Evolutionary conservation across 2,113 vertebrate genomes (phyloP).

Genomic region (Meleagris gallopavo): DNA sequence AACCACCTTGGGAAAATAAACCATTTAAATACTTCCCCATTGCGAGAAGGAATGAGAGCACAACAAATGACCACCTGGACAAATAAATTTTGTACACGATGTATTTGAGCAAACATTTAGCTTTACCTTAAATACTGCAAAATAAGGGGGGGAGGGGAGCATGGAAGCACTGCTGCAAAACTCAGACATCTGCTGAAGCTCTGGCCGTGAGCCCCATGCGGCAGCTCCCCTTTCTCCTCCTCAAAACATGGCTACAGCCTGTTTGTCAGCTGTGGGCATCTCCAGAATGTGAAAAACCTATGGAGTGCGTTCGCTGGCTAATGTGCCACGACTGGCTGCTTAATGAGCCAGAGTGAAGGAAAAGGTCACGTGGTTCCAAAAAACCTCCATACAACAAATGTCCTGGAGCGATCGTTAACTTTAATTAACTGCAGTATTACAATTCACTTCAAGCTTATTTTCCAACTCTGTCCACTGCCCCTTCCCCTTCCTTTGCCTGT

Average conservation of each 20-base stretch:
- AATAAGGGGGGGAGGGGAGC: not conserved
- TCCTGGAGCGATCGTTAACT: conserved; percentile 76
- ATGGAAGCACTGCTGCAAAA: not conserved
- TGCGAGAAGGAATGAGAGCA: conserved; percentile 40
- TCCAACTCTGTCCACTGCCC: conserved; percentile 42
- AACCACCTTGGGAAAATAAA: conserved; percentile 53
- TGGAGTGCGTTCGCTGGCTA: conserved; percentile 52
- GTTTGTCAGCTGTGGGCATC: conserved; percentile 35
- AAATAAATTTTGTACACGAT: conserved; percentile 36
- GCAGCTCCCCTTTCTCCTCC: not conserved
- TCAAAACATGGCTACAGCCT: not conserved
- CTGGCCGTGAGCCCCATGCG: not conserved
- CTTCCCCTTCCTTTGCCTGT: conserved; percentile 38
- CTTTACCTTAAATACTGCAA: conserved; percentile 52
- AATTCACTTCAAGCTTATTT: conserved; percentile 71
- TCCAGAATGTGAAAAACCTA: conserved; percentile 54
- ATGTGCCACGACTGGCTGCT: conserved; percentile 48
- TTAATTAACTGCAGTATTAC: conserved; percentile 78
- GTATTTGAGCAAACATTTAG: conserved; percentile 42
- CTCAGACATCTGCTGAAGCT: conserved; percentile 23
- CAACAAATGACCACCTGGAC: conserved; percentile 39
- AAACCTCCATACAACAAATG: conserved; percentile 67
- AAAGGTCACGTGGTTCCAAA: conserved; percentile 74
- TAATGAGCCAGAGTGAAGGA: conserved; percentile 68
- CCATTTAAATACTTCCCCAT: conserved; percentile 30